Evolutionary conservation across 2,888 invertebrate genomes (phyloP).

Genomic region (Zygothrica quintamaculata): DNA sequence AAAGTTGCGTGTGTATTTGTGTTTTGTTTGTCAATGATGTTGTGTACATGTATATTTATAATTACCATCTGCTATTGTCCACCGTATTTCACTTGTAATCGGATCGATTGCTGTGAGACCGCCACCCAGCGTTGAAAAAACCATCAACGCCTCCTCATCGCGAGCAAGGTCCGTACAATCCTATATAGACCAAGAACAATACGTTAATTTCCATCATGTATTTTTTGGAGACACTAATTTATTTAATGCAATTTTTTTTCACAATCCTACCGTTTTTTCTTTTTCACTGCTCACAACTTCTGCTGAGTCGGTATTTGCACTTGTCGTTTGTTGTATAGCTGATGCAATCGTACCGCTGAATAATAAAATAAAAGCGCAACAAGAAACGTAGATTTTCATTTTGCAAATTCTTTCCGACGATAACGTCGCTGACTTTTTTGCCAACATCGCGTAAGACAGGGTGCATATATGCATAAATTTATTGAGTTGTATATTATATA

Average conservation of each 20-base stretch:
- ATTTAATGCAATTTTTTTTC: constrained; percentile 5
- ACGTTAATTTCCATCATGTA: constrained; percentile 36
- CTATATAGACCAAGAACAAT: constrained; percentile 44
- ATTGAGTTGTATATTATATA: constrained; percentile 38
- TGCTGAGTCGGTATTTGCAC: constrained; percentile 66
- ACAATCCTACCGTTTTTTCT: constrained; percentile 62
- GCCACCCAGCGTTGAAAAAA: constrained; percentile 97
- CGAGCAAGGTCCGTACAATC: constrained; percentile 88
- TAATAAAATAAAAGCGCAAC: constrained; percentile 69
- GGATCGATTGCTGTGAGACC: constrained; percentile 95
- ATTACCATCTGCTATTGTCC: constrained; percentile 96
- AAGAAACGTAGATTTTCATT: constrained; percentile 67
- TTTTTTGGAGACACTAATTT: constrained; percentile 11
- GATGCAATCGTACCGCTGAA: constrained; percentile 68
- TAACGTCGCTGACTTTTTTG: constrained; percentile 26
- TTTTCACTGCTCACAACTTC: constrained; percentile 69
- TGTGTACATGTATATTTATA: constrained; percentile 46
- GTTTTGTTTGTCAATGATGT: too few species aligned
- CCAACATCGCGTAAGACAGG: constrained; percentile 36
- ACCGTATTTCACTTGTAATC: constrained; percentile 92
- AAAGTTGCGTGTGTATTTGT: not conserved
- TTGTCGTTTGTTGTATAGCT: constrained; percentile 52
- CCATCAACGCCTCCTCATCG: constrained; percentile 90
- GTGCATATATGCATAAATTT: constrained; percentile 28
- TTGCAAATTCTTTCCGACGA: constrained; percentile 53